Evolutionary conservation across 2,888 invertebrate species (phyloP).

Genomic region (Caenorhabditis imperialis): DNA sequence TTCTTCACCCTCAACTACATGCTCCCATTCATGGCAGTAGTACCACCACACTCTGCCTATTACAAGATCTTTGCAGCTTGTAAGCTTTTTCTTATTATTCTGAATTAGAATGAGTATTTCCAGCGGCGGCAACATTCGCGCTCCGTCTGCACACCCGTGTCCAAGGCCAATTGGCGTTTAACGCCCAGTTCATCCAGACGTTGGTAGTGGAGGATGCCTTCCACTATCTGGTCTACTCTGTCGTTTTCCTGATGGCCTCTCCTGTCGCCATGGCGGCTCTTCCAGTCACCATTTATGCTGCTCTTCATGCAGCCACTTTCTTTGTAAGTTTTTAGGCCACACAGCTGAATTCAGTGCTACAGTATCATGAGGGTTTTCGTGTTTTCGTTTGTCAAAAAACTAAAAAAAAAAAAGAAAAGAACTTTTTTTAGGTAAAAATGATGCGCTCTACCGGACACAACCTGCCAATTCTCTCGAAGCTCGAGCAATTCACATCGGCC

Average conservation of each 20-base stretch:
- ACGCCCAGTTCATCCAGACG: constrained; percentile 87
- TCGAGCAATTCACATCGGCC: constrained; percentile 51
- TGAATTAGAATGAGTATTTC: constrained; percentile 13
- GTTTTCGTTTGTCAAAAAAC: too few species aligned
- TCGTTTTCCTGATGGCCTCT: constrained; percentile 91
- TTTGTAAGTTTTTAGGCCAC: constrained; percentile 84
- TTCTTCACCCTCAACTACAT: constrained; percentile 89
- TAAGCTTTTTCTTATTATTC: constrained; percentile 38
- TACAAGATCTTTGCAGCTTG: constrained; percentile 88
- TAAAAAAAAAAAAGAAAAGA: too few species aligned
- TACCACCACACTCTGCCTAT: constrained; percentile 83
- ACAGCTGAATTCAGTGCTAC: too few species aligned
- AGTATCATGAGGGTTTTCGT: background rate
- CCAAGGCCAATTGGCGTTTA: constrained; percentile 83
- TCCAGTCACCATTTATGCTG: constrained; percentile 91
- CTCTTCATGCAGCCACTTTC: constrained; percentile 93
- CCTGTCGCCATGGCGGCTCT: constrained; percentile 91
- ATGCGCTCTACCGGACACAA: constrained; percentile 52
- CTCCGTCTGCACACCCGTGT: constrained; percentile 93
- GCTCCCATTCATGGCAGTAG: constrained; percentile 87
- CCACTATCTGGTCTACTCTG: constrained; percentile 94
- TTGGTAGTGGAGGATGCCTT: constrained; percentile 90
- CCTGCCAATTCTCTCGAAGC: constrained; percentile 40
- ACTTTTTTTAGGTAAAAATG: constrained; percentile 26
- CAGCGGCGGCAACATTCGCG: constrained; percentile 91